Conservation (phyloP, 2,888 invertebrate species). For the Polymixis lichenea region DNA sequence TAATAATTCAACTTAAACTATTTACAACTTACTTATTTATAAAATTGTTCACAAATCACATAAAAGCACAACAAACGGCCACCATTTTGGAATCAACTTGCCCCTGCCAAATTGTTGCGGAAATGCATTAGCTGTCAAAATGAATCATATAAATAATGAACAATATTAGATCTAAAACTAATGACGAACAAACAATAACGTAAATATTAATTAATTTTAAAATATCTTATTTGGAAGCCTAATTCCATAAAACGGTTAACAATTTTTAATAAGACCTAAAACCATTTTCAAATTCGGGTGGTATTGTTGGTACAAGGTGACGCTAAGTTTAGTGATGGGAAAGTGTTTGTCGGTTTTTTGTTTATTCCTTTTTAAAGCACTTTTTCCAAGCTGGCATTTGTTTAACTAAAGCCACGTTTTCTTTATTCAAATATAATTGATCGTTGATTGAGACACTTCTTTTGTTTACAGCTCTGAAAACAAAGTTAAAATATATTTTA, state of each 20-base stretch:
- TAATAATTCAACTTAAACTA: conserved; percentile 16
- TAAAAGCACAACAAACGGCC: conserved; percentile 90
- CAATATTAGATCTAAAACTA: not conserved
- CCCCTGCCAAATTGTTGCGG: conserved; percentile 77
- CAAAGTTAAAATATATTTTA: not conserved
- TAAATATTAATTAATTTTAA: conserved; percentile 3
- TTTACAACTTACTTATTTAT: conserved; percentile 70
- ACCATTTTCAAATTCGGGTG: conserved; percentile 15
- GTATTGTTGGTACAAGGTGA: conserved; percentile 74
- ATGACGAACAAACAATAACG: rapidly evolving
- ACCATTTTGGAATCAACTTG: conserved; percentile 89
- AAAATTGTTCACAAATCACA: conserved; percentile 79
- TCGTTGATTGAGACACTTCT: not conserved
- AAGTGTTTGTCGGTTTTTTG: conserved; percentile 36
- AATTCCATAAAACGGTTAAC: not conserved
- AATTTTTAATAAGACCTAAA: conserved; percentile 10
- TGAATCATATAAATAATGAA: conserved; percentile 25
- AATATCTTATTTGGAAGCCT: no score
- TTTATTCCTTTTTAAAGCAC: not conserved
- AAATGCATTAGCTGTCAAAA: conserved; percentile 71
- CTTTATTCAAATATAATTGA: conserved; percentile 16
- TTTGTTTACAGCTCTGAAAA: conserved; percentile 3
- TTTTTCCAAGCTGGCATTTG: conserved; percentile 12
- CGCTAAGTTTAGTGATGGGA: conserved; percentile 70
- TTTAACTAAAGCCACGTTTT: conserved; percentile 23